Evolutionary conservation across 2,113 vertebrate species (phyloP).

Genomic region (Hoplias malabaricus): DNA sequence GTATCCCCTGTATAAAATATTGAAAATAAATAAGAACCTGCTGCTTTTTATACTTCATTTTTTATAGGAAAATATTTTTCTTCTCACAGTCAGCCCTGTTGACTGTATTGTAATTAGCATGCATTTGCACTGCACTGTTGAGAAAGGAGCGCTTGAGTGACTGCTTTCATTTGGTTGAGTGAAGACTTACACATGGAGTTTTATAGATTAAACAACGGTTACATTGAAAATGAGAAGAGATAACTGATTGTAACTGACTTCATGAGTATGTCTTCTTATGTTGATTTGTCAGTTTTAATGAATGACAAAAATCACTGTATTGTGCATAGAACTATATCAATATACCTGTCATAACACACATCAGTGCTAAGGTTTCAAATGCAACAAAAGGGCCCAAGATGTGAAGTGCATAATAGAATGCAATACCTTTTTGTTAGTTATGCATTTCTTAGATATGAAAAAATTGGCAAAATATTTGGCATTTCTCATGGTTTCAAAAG

Average conservation of each 20-base stretch:
- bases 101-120: slow-evolving; percentile 57
- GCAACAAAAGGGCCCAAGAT: neutral
- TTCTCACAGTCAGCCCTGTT: slow-evolving; percentile 61
- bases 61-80: slow-evolving; percentile 74
- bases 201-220: neutral
- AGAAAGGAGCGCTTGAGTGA: slow-evolving; percentile 49
- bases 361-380: neutral
- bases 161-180: slow-evolving; percentile 41
- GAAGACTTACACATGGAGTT: slow-evolving; percentile 8
- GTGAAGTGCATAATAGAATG: slow-evolving; percentile 54
- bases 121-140: slow-evolving; percentile 58
- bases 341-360: neutral
- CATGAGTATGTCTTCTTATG: neutral
- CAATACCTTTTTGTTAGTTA: neutral
- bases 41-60: slow-evolving; percentile 75
- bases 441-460: neutral
- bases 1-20: slow-evolving; percentile 60
- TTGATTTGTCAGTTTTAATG: neutral
- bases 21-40: slow-evolving; percentile 57
- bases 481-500: neutral
- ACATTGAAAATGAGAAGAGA: slow-evolving; percentile 15
- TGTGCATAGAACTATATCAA: neutral
- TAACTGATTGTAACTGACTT: slow-evolving; percentile 1
- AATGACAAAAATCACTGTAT: neutral
- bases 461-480: neutral